Percentiles rank a stretch among this genome's conserved stretches.
Conservation (phyloP, 2,797 vertebrate species). For the Euphonia xanthogaster region DNA sequence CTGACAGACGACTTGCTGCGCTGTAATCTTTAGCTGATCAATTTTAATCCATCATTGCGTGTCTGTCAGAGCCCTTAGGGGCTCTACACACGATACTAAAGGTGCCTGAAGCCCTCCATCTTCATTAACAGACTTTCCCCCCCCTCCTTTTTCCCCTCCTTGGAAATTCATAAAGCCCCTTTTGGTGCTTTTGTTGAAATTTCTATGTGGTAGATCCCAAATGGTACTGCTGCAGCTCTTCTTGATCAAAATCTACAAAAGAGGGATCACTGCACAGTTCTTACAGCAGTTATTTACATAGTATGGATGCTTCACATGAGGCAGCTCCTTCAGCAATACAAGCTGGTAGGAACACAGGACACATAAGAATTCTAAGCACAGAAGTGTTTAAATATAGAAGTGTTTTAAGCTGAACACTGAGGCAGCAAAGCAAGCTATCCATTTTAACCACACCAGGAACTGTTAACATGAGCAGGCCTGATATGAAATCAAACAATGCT, state of each 20-base stretch:
- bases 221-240: not conserved
- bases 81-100: not conserved
- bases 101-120: not conserved
- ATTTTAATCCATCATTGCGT: not conserved
- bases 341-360: not conserved
- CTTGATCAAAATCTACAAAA: not conserved
- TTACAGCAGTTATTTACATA: not conserved
- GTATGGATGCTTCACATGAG: not conserved
- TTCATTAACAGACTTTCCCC: not conserved
- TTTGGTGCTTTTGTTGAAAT: not conserved
- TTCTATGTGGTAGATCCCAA: not conserved
- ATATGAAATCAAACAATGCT: not conserved
- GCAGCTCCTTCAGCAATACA: not conserved
- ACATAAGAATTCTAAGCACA: not conserved
- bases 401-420: not conserved
- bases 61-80: not conserved
- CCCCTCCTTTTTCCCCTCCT: not conserved
- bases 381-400: not conserved
- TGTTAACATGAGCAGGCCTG: not conserved
- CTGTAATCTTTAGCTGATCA: not conserved
- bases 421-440: not conserved
- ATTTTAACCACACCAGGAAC: not conserved
- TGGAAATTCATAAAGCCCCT: not conserved
- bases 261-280: not conserved
- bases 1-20: not conserved